These are phyloP conservation scores for Rhopalosiphum maidis DNA, from an alignment of 1,140 invertebrate genomes.

Conservation along the genomic window DNA sequence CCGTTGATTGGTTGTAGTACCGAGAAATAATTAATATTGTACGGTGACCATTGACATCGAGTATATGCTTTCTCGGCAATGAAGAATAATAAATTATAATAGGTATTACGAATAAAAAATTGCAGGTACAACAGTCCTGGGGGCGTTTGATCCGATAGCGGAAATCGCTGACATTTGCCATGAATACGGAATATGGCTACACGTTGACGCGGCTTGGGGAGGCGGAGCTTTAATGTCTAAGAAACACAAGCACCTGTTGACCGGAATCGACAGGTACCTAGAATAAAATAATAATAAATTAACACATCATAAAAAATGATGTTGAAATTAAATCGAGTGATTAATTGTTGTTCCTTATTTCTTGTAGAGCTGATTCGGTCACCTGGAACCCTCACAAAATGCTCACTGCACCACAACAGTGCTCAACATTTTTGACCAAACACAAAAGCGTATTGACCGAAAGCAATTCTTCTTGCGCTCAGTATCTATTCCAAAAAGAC, in stretches of 20 bases:
- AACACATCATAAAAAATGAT: neutral
- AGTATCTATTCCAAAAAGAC: slow-evolving; percentile 94
- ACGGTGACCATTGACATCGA: neutral
- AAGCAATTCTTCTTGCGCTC: slow-evolving; percentile 75
- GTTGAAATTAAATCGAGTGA: neutral
- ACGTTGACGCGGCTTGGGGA: slow-evolving; percentile 95
- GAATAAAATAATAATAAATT: slow-evolving; percentile 60
- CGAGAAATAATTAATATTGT: neutral
- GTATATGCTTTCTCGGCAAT: neutral
- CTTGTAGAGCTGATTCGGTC: slow-evolving; percentile 82
- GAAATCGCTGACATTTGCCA: slow-evolving; percentile 82
- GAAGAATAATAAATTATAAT: neutral
- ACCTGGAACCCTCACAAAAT: slow-evolving; percentile 96
- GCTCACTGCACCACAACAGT: slow-evolving; percentile 87
- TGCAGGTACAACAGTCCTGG: slow-evolving; percentile 68
- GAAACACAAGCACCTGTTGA: slow-evolving; percentile 78
- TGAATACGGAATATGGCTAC: slow-evolving; percentile 88
- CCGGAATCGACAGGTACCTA: slow-evolving; percentile 75
- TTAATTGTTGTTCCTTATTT: neutral
- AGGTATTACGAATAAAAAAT: neutral
- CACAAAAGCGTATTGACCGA: slow-evolving; percentile 73
- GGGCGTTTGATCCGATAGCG: slow-evolving; percentile 88
- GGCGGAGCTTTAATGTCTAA: slow-evolving; percentile 87
- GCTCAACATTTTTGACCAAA: slow-evolving; percentile 81
- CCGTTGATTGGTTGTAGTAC: neutral